Conservation (phyloP, 2,888 invertebrate genomes). For the Tridacna crocea region DNA sequence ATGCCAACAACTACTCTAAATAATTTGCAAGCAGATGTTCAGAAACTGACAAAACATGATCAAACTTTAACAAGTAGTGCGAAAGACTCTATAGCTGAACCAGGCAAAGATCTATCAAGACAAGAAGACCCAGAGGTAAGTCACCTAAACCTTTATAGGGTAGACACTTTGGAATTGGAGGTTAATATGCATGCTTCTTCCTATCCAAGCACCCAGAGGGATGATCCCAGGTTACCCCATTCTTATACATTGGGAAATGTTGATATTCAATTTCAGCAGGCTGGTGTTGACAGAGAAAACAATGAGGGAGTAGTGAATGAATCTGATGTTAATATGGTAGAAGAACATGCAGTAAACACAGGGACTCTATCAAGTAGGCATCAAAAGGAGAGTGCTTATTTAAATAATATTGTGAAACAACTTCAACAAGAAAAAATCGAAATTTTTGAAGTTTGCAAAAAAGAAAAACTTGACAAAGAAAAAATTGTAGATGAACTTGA, state of each 20-base stretch:
- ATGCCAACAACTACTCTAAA: neutral
- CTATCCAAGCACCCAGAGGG: constrained; percentile 49
- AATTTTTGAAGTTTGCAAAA: constrained; percentile 21
- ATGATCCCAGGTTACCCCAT: constrained; percentile 28
- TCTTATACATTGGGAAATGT: constrained; percentile 30
- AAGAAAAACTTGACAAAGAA: constrained; percentile 30
- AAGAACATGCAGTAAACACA: neutral
- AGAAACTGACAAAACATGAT: neutral
- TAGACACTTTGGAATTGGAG: constrained; percentile 58
- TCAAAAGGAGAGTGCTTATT: constrained; percentile 26
- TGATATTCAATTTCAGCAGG: constrained; percentile 15
- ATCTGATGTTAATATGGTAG: neutral
- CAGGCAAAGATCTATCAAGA: neutral
- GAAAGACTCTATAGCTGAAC: neutral
- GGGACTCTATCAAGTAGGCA: neutral
- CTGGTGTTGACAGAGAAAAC: neutral
- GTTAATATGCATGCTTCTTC: constrained; percentile 66
- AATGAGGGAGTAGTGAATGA: neutral
- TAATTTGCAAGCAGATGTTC: constrained; percentile 7
- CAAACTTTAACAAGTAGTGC: neutral
- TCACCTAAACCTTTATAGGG: constrained; percentile 35
- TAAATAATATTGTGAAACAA: constrained; percentile 28
- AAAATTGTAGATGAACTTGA: constrained; percentile 6
- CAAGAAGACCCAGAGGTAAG: constrained; percentile 41
- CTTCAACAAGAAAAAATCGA: constrained; percentile 25